Evolutionary conservation across 2,113 vertebrate species (phyloP).

Genomic region (Epinephelus cyanopodus): DNA sequence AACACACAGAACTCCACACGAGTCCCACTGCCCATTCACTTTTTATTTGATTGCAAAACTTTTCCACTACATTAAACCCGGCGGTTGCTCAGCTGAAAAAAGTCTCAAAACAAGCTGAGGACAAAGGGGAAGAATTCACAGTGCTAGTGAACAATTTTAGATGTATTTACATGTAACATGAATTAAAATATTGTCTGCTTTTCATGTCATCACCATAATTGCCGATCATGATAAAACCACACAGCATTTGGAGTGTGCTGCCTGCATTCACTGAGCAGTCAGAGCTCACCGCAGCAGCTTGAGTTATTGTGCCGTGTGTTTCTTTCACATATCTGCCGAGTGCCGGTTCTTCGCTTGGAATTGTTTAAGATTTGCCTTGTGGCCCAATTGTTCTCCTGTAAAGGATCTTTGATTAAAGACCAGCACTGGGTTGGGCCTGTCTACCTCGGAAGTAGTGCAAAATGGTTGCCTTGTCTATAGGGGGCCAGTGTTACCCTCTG

Average conservation of each 20-base stretch:
- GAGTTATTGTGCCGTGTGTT: slow-evolving; percentile 53
- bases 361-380: slow-evolving; percentile 72
- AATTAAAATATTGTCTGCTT: slow-evolving; percentile 1
- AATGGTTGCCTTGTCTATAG: slow-evolving; percentile 74
- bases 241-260: slow-evolving; percentile 6
- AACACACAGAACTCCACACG: background rate
- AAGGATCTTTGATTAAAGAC: slow-evolving; percentile 79
- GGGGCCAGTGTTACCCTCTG: slow-evolving; percentile 65
- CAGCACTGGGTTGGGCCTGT: slow-evolving; percentile 76
- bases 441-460: slow-evolving; percentile 77
- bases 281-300: slow-evolving; percentile 20
- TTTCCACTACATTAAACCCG: background rate
- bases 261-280: slow-evolving; percentile 7
- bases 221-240: slow-evolving; percentile 5
- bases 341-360: slow-evolving; percentile 50
- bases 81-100: slow-evolving; percentile 22
- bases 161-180: slow-evolving; percentile 4
- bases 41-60: background rate
- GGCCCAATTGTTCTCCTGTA: slow-evolving; percentile 83
- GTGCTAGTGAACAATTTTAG: background rate
- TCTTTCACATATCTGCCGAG: slow-evolving; percentile 62
- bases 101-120: background rate
- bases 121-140: background rate
- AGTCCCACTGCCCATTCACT: background rate
- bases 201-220: slow-evolving; percentile 22